Evolutionary conservation across 2,888 invertebrate species (phyloP), one percentile per base, ranked within the genome.

Genomic region (Tenthredo amoena): DNA sequence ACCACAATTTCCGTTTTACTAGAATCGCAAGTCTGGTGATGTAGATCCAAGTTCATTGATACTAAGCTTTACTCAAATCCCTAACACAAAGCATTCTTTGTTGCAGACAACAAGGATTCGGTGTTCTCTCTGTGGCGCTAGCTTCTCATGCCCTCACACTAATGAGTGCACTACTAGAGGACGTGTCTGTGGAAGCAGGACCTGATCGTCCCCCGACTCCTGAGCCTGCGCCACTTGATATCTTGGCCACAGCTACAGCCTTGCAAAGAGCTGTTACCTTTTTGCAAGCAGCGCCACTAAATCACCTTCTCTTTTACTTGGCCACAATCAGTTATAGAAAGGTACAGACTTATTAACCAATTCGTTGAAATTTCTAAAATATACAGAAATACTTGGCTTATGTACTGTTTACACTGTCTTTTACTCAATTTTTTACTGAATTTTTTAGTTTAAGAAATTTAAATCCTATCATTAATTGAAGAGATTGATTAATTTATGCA

Each of bases 241-340:
- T 96, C 79, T 94, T 96, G 86, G 95, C 95, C 1, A 95, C 96
- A 85, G 96, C 96, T 89, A 95, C 96, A 3, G 96, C 97, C 31
- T 94, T 96, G 81, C 96, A 96, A 91, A 94, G 98, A 87, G 96
- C 97, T 26, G 95, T 96, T 58, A 95, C 96, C 3, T 95, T 98
- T 68, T 95, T 96, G 43, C 94, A 95, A 82, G 96, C 96, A 10
- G 96, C 97, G 31, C 97, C 97, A 2, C 93, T 98, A 82, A 97
- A 97, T 91, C 97, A 97, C 94, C 94, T 99, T n/a, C 94, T 99
- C 79, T 98, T 98, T 88, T 97, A 97, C 86, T 94, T 99, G 85
- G 98, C 98, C 34, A 97, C 98, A 6, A 97, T 98, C 58, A 97
- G 98, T 88, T 98, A 98, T 94, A 96, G 98, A 90, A 99, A 98